Conservation (phyloP, 2,113 vertebrate species). For the Steatornis caripensis region DNA sequence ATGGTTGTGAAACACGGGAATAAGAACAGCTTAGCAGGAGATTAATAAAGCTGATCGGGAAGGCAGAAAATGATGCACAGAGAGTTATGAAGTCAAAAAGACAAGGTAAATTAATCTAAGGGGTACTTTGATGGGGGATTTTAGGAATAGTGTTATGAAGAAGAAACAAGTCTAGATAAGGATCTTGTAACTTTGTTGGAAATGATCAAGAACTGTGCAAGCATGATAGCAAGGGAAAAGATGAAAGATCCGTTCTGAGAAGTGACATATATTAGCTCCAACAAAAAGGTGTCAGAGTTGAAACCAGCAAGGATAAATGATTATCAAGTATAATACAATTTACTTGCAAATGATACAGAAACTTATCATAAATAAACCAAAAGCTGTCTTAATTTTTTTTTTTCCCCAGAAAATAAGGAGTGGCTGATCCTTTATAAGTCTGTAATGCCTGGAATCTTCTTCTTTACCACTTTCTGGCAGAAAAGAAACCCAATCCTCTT, state of each 20-base stretch:
- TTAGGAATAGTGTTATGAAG: neutral
- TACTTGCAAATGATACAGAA: neutral
- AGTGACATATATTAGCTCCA: neutral
- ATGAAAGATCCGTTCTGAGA: neutral
- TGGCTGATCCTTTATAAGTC: neutral
- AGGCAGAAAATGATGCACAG: neutral
- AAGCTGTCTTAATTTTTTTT: fast-evolving
- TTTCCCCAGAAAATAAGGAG: neutral
- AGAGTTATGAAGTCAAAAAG: neutral
- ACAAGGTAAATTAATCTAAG: neutral
- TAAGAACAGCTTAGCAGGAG: neutral
- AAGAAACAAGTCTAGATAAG: neutral
- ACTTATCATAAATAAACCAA: neutral
- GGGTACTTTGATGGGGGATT: neutral
- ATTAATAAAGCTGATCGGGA: neutral
- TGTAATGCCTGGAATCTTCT: neutral
- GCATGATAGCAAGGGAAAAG: neutral
- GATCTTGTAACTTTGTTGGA: neutral
- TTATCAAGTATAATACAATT: neutral
- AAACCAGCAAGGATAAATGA: neutral
- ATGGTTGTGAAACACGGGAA: neutral
- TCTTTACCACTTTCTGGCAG: neutral
- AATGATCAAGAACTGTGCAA: neutral
- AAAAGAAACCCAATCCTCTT: neutral
- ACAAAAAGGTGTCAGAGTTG: neutral